phyloP scores from a whole-genome alignment of 2,113 vertebrate genomes.

The Indicator maculatus region DNA sequence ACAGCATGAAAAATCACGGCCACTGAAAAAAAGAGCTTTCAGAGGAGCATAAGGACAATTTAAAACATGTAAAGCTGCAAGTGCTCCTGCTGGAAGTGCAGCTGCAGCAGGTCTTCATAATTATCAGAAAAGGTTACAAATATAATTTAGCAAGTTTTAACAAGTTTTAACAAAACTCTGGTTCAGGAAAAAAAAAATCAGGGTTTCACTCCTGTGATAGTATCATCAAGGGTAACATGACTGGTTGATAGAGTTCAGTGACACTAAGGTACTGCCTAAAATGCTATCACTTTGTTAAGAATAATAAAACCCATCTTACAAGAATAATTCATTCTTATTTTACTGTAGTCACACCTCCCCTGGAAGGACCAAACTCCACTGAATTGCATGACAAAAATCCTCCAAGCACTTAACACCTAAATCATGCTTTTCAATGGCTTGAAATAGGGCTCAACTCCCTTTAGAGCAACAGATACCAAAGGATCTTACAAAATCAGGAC shows the following conservation, averaged over 20 bases:
- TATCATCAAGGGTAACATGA: neutral
- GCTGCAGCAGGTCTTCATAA: neutral
- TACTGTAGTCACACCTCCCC: neutral
- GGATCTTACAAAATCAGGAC: neutral
- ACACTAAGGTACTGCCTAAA: neutral
- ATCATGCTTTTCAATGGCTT: neutral
- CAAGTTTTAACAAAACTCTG: neutral
- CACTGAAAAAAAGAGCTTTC: neutral
- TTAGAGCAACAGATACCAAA: neutral
- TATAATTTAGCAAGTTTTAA: neutral
- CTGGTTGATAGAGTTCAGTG: neutral
- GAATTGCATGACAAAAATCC: neutral
- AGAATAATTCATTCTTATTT: slow-evolving; percentile 13
- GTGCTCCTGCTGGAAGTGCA: neutral
- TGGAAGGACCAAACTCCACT: neutral
- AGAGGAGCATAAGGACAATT: neutral
- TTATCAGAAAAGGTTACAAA: neutral
- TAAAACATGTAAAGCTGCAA: neutral
- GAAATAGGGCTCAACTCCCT: neutral
- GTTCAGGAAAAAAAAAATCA: neutral
- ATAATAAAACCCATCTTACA: neutral
- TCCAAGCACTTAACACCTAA: neutral
- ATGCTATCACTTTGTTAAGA: neutral
- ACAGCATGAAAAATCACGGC: neutral
- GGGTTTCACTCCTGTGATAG: neutral